phyloP scores from a whole-genome alignment of 1,140 invertebrate species.

The Physella acuta region DNA sequence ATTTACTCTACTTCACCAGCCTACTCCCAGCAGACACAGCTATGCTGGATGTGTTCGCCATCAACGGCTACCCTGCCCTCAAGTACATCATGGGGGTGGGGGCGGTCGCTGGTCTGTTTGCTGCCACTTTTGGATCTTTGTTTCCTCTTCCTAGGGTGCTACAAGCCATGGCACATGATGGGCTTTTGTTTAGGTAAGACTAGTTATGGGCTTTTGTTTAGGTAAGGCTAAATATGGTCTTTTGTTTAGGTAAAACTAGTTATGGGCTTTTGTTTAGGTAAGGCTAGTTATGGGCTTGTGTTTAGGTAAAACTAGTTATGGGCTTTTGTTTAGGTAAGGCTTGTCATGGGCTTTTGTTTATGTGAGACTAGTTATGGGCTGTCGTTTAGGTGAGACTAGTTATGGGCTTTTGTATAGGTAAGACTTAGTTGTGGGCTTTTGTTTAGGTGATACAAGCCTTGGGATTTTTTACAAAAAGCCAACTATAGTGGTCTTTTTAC shows the following conservation, averaged over 20 bases:
- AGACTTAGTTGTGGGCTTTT: slow-evolving; percentile 86
- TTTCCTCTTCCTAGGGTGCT: slow-evolving; percentile 84
- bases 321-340: too few relatives aligned
- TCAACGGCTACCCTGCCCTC: slow-evolving; percentile 67
- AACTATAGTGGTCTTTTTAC: too few relatives aligned
- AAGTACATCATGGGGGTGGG: slow-evolving; percentile 78
- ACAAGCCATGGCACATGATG: slow-evolving; percentile 88
- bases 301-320: too few relatives aligned
- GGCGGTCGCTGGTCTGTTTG: slow-evolving; percentile 65
- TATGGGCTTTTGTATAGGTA: too few relatives aligned
- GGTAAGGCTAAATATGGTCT: too few relatives aligned
- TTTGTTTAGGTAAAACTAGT: too few relatives aligned
- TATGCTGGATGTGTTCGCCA: slow-evolving; percentile 74
- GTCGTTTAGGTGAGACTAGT: too few relatives aligned
- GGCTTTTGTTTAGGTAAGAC: slow-evolving; percentile 79
- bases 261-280: slow-evolving; percentile 82
- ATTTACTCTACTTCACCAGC: slow-evolving; percentile 50
- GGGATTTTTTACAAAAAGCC: too few relatives aligned
- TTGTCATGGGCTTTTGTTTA: slow-evolving; percentile 84
- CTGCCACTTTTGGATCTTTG: slow-evolving; percentile 82
- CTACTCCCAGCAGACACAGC: slow-evolving; percentile 80
- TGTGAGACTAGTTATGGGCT: too few relatives aligned
- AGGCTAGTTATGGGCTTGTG: too few relatives aligned
- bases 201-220: too few relatives aligned
- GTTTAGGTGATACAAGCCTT: too few relatives aligned